A percentile compares a stretch with the other conserved stretches of the same genome.
Conservation (phyloP, 2,888 invertebrate species). For the Hesperia comma region DNA sequence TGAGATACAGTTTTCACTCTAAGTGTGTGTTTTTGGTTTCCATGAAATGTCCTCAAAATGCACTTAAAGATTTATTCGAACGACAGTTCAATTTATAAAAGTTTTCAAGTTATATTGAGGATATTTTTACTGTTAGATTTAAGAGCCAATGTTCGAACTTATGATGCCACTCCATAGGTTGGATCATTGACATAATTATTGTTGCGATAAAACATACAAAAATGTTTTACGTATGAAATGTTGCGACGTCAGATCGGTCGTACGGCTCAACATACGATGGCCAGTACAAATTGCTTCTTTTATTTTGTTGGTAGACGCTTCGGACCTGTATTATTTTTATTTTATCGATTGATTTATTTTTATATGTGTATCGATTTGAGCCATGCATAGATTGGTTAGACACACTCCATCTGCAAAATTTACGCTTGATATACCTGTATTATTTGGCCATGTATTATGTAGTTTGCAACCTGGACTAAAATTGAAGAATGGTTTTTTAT, state of each 20-base stretch:
- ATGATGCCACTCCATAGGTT: neutral
- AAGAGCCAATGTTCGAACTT: constrained; percentile 19
- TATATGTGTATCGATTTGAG: constrained; percentile 75
- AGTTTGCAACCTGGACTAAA: constrained; percentile 61
- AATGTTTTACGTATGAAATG: constrained; percentile 36
- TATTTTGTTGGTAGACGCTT: constrained; percentile 75
- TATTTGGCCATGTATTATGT: constrained; percentile 67
- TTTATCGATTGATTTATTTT: constrained; percentile 56
- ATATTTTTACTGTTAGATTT: constrained; percentile 16
- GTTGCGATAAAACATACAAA: neutral
- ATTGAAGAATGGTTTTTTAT: constrained; percentile 57
- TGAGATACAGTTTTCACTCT: constrained; percentile 20
- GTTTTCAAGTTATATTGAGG: constrained; percentile 3
- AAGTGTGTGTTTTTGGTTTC: constrained; percentile 17
- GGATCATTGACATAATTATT: constrained; percentile 22
- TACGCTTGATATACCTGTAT: constrained; percentile 61
- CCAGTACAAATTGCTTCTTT: constrained; percentile 63
- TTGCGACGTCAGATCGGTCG: constrained; percentile 42
- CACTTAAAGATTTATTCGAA: neutral
- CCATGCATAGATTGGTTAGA: constrained; percentile 69
- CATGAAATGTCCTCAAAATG: constrained; percentile 21
- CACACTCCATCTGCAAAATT: constrained; percentile 66
- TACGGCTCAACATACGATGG: constrained; percentile 54
- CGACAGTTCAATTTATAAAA: neutral
- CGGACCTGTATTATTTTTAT: constrained; percentile 55